Evolutionary conservation across 2,797 vertebrate species (phyloP), one percentile per base, ranked within the genome.

Genomic region (Hypotaenidia philippensis): DNA sequence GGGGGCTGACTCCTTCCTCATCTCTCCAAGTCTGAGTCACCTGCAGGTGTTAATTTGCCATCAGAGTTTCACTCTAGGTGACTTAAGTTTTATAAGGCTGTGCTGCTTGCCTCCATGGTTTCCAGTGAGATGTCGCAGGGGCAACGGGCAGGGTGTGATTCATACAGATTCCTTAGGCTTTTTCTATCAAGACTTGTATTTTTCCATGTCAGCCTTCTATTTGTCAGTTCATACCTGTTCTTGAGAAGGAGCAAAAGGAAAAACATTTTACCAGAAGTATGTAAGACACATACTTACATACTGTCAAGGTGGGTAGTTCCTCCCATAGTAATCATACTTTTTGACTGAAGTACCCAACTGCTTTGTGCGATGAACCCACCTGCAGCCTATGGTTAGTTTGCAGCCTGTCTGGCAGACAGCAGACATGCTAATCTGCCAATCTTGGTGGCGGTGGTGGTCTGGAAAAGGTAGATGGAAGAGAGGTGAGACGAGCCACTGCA

Each of bases 271-370:
- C 13, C 11, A 19, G 45, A 81, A 88, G 2, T 8, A 5, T 50
- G 5, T 34, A 34, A 34, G 32, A 34, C 32, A 34, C 32, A 34
- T 34, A 34, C 32, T 34, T 34, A 34, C 32, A 34, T 34, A 34
- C 13, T 77, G 32, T 76, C 13, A 41, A 47, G 45, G 45, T 5
- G 13, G 2, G 11, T 20, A 22, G 45, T 31, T 74, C 9, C 11
- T 87, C 70, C 19, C 1, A 0, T 13, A 65, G 49, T 41, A 72
- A 66, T 21, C 1, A 0, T 2, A 20, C 3, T 57, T 83, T 65
- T 61, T 83, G 27, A 49, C 53, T 3, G 1, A 66, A 66, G 31
- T 45, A 69, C 21, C 16, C 1, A 6, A 32, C 9, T 7, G 17
- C 27, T 68, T 70, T 38, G 23, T 57, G 57, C 21, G 11, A 23